phyloP scores from a whole-genome alignment of 2,888 invertebrate species.

The Lottia scabra region DNA sequence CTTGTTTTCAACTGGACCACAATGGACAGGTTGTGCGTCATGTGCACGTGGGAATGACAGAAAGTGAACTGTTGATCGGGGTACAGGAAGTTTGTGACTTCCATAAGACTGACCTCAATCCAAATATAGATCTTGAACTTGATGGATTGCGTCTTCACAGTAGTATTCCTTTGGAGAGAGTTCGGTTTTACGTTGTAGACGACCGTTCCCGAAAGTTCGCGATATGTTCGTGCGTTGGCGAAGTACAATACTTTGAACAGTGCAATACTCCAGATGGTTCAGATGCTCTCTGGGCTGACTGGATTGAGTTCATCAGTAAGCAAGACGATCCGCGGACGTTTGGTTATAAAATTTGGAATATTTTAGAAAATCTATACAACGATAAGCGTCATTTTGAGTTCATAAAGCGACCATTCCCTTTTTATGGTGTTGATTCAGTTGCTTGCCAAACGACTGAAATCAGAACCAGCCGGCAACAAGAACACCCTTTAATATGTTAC shows the following conservation, averaged over 20 bases:
- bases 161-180: conserved; percentile 1
- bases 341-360: conserved; percentile 9
- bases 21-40: conserved; percentile 14
- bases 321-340: conserved; percentile 4
- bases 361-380: neutral
- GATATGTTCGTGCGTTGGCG: conserved; percentile 12
- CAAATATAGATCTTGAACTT: conserved; percentile 14
- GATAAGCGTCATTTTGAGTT: conserved; percentile 1
- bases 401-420: conserved; percentile 5
- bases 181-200: conserved; percentile 12
- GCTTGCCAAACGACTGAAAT: neutral
- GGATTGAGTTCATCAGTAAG: conserved; percentile 8
- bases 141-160: conserved; percentile 9
- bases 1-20: conserved; percentile 15
- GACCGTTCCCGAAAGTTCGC: conserved; percentile 11
- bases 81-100: conserved; percentile 1
- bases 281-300: conserved; percentile 13
- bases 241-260: conserved; percentile 14
- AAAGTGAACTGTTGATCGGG: conserved; percentile 6
- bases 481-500: too few relatives aligned
- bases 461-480: neutral
- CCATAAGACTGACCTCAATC: neutral
- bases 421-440: conserved; percentile 8
- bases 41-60: conserved; percentile 11
- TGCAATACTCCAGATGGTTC: conserved; percentile 16